These are phyloP conservation scores for Pseudois nayaur DNA, from an alignment of 2,113 vertebrate species.

Conservation along the genomic window DNA sequence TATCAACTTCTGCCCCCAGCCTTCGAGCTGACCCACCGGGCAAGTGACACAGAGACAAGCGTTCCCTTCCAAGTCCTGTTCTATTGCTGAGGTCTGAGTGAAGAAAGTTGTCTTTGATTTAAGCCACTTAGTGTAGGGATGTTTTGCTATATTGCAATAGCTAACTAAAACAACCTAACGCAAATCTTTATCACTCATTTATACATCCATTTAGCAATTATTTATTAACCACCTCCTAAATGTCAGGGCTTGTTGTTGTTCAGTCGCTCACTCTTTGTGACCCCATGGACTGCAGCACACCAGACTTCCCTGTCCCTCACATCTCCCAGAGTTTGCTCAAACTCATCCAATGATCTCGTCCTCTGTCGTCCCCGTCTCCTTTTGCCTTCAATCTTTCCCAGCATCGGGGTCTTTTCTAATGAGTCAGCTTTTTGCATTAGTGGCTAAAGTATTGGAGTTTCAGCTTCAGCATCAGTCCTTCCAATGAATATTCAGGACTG, in stretches of 20 bases:
- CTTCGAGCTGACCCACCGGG: not conserved
- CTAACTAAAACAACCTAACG: not conserved
- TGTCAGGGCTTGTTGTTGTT: not conserved
- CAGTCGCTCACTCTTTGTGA: not conserved
- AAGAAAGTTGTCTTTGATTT: not conserved
- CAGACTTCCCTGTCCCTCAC: not conserved
- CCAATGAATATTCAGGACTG: not conserved
- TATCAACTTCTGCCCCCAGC: not conserved
- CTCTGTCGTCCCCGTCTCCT: not conserved
- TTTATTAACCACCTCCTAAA: not conserved
- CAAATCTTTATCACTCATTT: not conserved
- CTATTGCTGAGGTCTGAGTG: not conserved
- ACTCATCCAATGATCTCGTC: fast-evolving
- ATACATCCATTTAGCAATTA: not conserved
- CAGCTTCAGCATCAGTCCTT: not conserved
- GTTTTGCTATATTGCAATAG: not conserved
- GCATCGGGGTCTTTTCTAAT: not conserved
- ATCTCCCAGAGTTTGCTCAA: not conserved
- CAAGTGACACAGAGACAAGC: fast-evolving
- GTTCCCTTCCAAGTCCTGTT: not conserved
- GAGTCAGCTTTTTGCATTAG: not conserved
- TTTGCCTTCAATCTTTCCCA: not conserved
- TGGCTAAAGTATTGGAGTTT: not conserved
- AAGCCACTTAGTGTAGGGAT: not conserved
- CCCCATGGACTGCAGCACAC: not conserved